A percentile compares a stretch with the other conserved stretches of the same genome.
Conservation (phyloP, 2,113 vertebrate species). For the Acanthisitta chloris region DNA sequence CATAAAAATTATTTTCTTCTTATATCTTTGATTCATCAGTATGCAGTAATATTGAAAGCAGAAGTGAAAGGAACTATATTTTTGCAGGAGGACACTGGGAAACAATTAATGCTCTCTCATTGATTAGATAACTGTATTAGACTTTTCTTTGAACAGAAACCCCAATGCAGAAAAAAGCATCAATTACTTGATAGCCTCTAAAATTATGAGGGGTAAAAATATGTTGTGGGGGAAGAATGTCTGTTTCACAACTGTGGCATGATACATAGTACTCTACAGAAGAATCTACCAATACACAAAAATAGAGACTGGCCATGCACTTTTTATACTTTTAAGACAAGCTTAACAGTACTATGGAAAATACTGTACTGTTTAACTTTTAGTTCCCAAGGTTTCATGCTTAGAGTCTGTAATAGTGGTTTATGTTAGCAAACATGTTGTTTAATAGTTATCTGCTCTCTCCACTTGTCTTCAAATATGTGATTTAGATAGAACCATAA, state of each 20-base stretch:
- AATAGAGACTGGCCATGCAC: background rate
- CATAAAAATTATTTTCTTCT: background rate
- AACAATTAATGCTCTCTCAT: background rate
- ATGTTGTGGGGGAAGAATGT: accelerated
- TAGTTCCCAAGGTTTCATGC: slow-evolving; percentile 2
- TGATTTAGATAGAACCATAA: slow-evolving; percentile 86
- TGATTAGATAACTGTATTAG: background rate
- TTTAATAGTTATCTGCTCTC: slow-evolving; percentile 84
- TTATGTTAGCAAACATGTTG: slow-evolving; percentile 74
- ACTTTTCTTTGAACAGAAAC: background rate
- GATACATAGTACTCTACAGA: background rate
- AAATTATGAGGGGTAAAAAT: background rate
- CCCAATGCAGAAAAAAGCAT: background rate
- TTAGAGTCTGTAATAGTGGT: slow-evolving; percentile 73
- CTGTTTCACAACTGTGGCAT: background rate
- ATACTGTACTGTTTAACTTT: background rate
- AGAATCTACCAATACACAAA: background rate
- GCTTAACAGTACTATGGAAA: background rate
- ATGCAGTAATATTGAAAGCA: background rate
- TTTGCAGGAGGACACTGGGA: background rate
- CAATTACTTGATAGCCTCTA: background rate
- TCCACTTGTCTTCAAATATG: slow-evolving; percentile 88
- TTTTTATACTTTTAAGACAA: background rate
- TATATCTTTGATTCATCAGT: background rate
- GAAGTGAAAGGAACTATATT: background rate